These are phyloP conservation scores for Drosophila lini DNA, from an alignment of 1,140 invertebrate genomes.

Conservation along the genomic window DNA sequence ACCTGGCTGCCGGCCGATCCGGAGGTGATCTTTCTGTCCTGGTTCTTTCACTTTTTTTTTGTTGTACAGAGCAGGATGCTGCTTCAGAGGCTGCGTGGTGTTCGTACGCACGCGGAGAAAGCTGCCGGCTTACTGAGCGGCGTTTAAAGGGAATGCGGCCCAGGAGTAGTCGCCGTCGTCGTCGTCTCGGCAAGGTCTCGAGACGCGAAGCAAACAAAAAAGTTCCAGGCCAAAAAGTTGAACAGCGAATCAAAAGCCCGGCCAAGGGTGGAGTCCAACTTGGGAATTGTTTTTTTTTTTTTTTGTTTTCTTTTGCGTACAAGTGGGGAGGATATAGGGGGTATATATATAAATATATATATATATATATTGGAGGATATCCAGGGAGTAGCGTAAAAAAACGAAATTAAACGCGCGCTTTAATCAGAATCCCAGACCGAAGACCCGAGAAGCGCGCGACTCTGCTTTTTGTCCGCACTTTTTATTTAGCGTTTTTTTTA, in stretches of 20 bases:
- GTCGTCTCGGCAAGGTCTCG: slow-evolving; percentile 28
- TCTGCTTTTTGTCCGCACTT: slow-evolving; percentile 46
- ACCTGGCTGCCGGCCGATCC: slow-evolving; percentile 10
- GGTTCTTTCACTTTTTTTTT: slow-evolving; percentile 44
- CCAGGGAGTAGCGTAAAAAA: slow-evolving; percentile 78
- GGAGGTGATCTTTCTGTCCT: slow-evolving; percentile 15
- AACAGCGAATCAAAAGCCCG: slow-evolving; percentile 59
- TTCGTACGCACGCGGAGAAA: slow-evolving; percentile 78
- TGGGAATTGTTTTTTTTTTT: slow-evolving; percentile 32
- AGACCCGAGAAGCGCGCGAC: slow-evolving; percentile 34
- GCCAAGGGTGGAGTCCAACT: slow-evolving; percentile 50
- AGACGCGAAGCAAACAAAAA: slow-evolving; percentile 36
- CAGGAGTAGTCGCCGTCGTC: slow-evolving; percentile 52
- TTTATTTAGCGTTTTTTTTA: slow-evolving; percentile 41
- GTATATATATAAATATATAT: slow-evolving; percentile 1
- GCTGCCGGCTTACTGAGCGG: slow-evolving; percentile 76
- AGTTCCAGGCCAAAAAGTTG: slow-evolving; percentile 46
- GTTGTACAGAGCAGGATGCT: slow-evolving; percentile 10
- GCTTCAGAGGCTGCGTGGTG: slow-evolving; percentile 40
- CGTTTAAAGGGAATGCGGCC: slow-evolving; percentile 60
- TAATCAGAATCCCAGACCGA: slow-evolving; percentile 67
- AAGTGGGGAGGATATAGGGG: slow-evolving; percentile 9
- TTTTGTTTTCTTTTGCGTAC: background rate
- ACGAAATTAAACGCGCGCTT: slow-evolving; percentile 82
- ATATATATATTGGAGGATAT: slow-evolving; percentile 12